Evolutionary conservation across 2,888 invertebrate species (phyloP), one percentile per base, ranked within the genome.

Genomic region (Hyposoter didymator): DNA sequence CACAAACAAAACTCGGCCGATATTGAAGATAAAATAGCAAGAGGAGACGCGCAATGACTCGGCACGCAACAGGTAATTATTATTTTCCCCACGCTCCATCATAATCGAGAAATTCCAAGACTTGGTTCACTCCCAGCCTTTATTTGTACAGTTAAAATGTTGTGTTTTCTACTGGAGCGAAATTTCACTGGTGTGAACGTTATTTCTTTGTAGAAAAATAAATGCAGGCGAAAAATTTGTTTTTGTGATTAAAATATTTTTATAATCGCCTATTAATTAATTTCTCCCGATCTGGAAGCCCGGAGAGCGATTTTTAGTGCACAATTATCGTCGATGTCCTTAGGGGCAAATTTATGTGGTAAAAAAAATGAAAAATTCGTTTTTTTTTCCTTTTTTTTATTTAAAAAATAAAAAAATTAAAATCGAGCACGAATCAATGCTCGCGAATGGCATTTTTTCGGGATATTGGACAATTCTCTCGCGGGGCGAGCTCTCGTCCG

Each of bases 31-130:
- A 49, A 19, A 70, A 47, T 49, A 32, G 17, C 32, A 70, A n/a
- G 32, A 62, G 70, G 49, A 39, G 17, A 49, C 70, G 82, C 52
- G 64, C 32, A 45, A 62, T 66, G 79, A 80, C 69, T 76, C 70
- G 43, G 64, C 64, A 55, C 74, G 70, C 52, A 43, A 79, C n/a
- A 47, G 28, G 17, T 52, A 80, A 84, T 84, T 75, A 28, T 66
- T 75, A 45, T 52, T 64, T 80, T 84, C 59, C 70, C 64, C 79
- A 75, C 49, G 73, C 1, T 69, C 67, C 35, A 69, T 64, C 49
- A 67, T 52, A 69, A 78, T 78, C 67, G 73, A 64, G 64, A 75
- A 70, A 47, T 28, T 69, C 69, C 69, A 17, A 28, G 69, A 8
- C 69, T 69, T 17, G 28, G 14, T 59, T 59, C 28, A 59, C 14